Base-by-base conservation (phyloP, 1,140 invertebrate genomes). In the Aricia agestis region DNA sequence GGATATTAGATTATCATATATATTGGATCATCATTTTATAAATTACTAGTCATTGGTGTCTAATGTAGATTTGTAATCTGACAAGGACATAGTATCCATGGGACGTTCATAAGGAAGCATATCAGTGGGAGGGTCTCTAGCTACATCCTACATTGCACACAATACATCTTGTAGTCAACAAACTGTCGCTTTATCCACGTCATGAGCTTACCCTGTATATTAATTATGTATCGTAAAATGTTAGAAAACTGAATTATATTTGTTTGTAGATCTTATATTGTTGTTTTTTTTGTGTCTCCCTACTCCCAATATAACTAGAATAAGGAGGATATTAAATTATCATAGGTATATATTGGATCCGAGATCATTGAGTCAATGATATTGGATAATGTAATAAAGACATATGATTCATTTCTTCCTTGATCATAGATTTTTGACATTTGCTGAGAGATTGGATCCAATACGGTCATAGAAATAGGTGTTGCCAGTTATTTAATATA, bases 221-320 rank as follows among this genome's bases (percentile, higher is more conserved):
- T 92, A 88, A 92, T 92, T 92, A 92, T 92, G 90, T 92, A 92
- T 92, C 91, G 90, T 92, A 90, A 92, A 92, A 92, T 90, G 89
- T 92, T 92, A 92, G 91, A 92, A 92, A 91, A 92, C 91, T 92
- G 89, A 92, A 92, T 92, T 92, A 92, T 92, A 92, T 90, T 92
- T 92, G 90, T 92, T 92, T 92, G 92, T 92, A 92, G 89, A 89
- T 87, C 88, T 87, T 52, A 87, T 72, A 78, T 71, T 80, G 79
- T 78, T 82, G 82, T 89, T 87, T 85, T 80, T 78, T 85, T 86
- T 81, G 58, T 59, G 15, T 18, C 58, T 15, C n/a, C 58, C n/a
- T 10, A 18, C 15, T 18, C n/a, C 18, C 15, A 19, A 15, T 25
- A 25, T 25, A 25, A 25, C 25, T 25, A 25, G 25, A 25, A 3